These are phyloP conservation scores for Oppia nitens DNA, from an alignment of 1,140 invertebrate species.

Conservation along the genomic window DNA sequence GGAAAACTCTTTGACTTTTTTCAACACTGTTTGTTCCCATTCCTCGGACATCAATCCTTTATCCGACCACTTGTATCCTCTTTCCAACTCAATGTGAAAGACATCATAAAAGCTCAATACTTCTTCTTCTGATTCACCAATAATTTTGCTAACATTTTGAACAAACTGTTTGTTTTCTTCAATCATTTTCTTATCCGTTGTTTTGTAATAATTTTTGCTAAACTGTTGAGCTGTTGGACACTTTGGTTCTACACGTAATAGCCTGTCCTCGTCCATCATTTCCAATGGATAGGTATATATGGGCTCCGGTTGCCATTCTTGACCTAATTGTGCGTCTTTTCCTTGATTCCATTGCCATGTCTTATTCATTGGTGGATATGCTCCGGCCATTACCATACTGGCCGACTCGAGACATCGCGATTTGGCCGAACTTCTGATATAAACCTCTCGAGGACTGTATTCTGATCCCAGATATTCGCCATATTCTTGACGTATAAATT, in stretches of 20 bases:
- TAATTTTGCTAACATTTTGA: background rate
- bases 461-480: background rate
- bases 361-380: background rate
- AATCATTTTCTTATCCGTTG: background rate
- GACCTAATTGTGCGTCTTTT: background rate
- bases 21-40: background rate
- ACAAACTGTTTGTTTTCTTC: conserved; percentile 4
- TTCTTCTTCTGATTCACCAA: too few relatives aligned
- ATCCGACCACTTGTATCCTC: conserved; percentile 6
- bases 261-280: background rate
- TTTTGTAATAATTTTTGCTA: background rate
- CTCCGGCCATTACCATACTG: background rate
- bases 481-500: conserved; percentile 9
- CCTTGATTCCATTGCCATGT: conserved; percentile 15
- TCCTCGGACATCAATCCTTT: background rate
- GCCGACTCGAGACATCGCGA: conserved; percentile 6
- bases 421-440: conserved; percentile 3
- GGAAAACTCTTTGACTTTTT: background rate
- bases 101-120: conserved; percentile 1
- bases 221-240: conserved; percentile 5
- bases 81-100: conserved; percentile 1
- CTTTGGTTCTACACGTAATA: background rate
- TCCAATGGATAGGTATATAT: conserved; percentile 5
- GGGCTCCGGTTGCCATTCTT: conserved; percentile 1
- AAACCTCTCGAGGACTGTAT: background rate